These are phyloP conservation scores for Ahaetulla prasina DNA, from an alignment of 2,113 vertebrate genomes.

Conservation along the genomic window DNA sequence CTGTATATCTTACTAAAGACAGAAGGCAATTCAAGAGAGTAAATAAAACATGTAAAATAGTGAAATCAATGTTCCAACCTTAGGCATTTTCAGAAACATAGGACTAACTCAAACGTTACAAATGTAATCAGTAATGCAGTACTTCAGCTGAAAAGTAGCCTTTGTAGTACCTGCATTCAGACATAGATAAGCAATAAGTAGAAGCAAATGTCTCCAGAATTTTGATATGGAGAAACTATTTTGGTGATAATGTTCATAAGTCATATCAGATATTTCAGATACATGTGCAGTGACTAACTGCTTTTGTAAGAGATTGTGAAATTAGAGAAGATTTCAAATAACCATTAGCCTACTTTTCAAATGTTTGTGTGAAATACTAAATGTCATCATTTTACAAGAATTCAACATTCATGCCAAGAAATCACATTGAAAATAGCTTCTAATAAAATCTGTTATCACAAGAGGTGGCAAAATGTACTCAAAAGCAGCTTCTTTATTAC, in stretches of 20 bases:
- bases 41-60: background rate
- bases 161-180: background rate
- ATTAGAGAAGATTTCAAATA: background rate
- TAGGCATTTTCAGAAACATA: background rate
- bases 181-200: background rate
- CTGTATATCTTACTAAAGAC: background rate
- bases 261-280: background rate
- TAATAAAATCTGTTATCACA: background rate
- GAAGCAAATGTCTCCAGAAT: background rate
- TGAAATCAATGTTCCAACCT: fast-evolving
- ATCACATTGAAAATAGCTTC: background rate
- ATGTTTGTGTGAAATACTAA: background rate
- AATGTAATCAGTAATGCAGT: background rate
- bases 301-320: background rate
- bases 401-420: background rate
- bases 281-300: background rate
- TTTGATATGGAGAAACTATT: background rate
- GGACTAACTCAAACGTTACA: background rate
- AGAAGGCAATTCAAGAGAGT: background rate
- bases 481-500: slow-evolving; percentile 26
- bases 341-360: background rate
- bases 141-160: background rate
- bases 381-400: background rate
- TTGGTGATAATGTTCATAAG: background rate
- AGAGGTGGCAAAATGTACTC: slow-evolving; percentile 14